Base-by-base conservation (phyloP, 2,113 vertebrate genomes). In the Rhynchopsitta pachyrhyncha region DNA sequence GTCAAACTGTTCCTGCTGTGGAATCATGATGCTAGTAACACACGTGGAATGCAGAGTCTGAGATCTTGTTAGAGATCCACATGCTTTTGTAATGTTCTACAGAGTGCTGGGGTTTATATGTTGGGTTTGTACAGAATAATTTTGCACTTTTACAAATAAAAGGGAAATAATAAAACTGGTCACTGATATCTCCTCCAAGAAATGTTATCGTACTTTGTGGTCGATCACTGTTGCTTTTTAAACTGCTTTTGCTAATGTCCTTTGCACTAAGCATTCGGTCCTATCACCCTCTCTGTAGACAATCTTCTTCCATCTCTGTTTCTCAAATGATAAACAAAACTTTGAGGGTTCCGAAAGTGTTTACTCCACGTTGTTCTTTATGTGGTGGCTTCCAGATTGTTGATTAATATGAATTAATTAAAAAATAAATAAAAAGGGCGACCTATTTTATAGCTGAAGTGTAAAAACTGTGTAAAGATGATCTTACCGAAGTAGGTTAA, bases 61-160 rank as follows among this genome's bases (percentile, higher is more conserved):
- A 18, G 85, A 17, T 93, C 84, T 89, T 81, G 5, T 78, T 60
- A 14, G 49, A 84, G 88, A 82, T 93, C 88, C 13, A 0, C 17
- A 24, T 57, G 50, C 10, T 89, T 91, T 91, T 94, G 16, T 94
- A 39, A 67, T 69, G 57, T 95, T 95, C 93, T 86, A 57, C 69
- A 25, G 29, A 49, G 3, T 89, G 41, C 8, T 81, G 41, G 17
- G 6, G 81, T 96, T 95, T 95, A 44, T 91, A 87, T 70, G 64
- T 62, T 66, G 60, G 69, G 15, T 89, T 93, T 95, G 94, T 96
- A 96, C 88, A 94, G 85, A 86, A 29, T 87, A 39, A 87, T 91
- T 96, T 96, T 96, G 95, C 95, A 96, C 95, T 96, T 96, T 96
- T 95, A 53, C 94, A 96, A 95, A 93, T 96, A 96, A 96, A 93